Conservation (phyloP, 2,113 vertebrate genomes). For the Amblyopsis rosae region DNA sequence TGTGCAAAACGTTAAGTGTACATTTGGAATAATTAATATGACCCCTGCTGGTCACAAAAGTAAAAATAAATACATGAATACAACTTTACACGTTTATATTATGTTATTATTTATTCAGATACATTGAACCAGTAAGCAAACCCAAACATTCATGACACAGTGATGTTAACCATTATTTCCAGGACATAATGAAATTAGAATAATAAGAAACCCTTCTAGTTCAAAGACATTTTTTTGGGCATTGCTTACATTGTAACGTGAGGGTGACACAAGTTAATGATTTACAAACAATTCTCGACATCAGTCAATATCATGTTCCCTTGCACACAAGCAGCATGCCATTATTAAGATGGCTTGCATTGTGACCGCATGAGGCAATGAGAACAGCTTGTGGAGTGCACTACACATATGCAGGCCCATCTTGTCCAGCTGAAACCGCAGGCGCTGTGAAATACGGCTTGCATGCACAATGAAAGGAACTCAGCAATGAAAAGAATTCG, state of each 20-base stretch:
- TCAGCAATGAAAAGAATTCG: conserved; percentile 13
- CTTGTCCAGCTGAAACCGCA: conserved; percentile 43
- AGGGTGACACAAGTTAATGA: conserved; percentile 74
- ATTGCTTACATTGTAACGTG: conserved; percentile 71
- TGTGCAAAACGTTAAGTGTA: conserved; percentile 34
- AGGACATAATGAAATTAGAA: conserved; percentile 22
- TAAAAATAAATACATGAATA: background rate
- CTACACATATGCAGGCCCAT: conserved; percentile 58
- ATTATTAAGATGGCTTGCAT: conserved; percentile 73
- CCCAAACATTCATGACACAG: background rate
- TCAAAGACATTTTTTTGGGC: conserved; percentile 64
- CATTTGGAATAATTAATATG: conserved; percentile 21
- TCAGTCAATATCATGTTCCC: conserved; percentile 67
- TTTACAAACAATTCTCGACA: conserved; percentile 75
- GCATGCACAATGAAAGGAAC: conserved; percentile 36
- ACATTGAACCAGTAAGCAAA: background rate
- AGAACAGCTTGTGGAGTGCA: conserved; percentile 59
- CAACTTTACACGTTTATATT: background rate
- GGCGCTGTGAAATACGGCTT: conserved; percentile 59
- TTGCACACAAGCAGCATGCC: conserved; percentile 67
- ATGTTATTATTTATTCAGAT: background rate
- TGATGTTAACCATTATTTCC: background rate
- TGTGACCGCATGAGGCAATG: conserved; percentile 75
- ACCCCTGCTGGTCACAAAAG: background rate
- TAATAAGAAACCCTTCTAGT: conserved; percentile 47